Percentiles rank a stretch among this genome's conserved stretches.
phyloP scores from a whole-genome alignment of 1,140 invertebrate genomes.

The Papilio polyxenes region DNA sequence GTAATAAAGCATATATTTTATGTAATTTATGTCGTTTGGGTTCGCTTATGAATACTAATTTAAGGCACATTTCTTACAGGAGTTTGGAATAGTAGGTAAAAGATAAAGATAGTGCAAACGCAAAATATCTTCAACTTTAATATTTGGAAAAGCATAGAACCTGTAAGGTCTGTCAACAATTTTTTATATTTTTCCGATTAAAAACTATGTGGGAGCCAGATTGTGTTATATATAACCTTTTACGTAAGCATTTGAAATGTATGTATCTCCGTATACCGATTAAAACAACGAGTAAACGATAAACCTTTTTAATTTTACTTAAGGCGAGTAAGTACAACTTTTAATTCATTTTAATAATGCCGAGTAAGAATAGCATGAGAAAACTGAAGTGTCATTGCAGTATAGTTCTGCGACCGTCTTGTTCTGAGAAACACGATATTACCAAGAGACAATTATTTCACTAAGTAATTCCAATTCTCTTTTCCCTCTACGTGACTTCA shows the following conservation, averaged over 20 bases:
- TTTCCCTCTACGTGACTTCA: constrained; percentile 26
- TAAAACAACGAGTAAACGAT: not conserved
- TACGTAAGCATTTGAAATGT: too few relatives aligned
- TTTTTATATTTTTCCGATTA: too few relatives aligned
- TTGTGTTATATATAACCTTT: too few relatives aligned
- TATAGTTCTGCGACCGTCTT: constrained; percentile 8
- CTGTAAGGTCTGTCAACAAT: too few relatives aligned
- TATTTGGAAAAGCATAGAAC: too few relatives aligned
- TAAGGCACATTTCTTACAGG: constrained; percentile 63
- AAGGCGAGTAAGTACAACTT: not conserved
- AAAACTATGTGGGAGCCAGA: too few relatives aligned
- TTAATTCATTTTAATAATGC: not conserved
- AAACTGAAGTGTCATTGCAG: not conserved
- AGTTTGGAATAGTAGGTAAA: not conserved
- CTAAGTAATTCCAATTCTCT: constrained; percentile 32
- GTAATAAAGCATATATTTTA: constrained; percentile 60
- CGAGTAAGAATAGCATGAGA: constrained; percentile 3
- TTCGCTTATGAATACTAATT: constrained; percentile 75
- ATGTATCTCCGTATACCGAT: too few relatives aligned
- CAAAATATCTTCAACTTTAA: not conserved
- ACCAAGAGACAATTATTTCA: constrained; percentile 29
- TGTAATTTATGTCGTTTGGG: constrained; percentile 72
- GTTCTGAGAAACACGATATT: constrained; percentile 27
- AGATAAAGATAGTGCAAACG: not conserved
- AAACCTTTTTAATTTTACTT: not conserved